These are phyloP conservation scores for Drosophila kohkoa DNA, from an alignment of 1,140 invertebrate genomes.

Conservation along the genomic window DNA sequence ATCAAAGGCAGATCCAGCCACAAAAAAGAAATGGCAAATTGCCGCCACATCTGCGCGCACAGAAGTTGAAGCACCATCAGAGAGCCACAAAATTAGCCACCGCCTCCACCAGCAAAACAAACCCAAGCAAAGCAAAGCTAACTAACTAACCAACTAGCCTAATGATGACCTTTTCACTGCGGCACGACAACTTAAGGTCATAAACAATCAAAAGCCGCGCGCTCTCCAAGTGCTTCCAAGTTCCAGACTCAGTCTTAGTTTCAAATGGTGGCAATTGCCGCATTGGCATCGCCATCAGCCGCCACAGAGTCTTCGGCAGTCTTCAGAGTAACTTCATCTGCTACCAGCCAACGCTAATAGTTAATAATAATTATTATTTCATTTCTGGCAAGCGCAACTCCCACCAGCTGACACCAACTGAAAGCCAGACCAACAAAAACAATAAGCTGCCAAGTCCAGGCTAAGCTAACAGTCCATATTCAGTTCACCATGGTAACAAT, in stretches of 20 bases:
- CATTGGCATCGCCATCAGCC: slow-evolving; percentile 10
- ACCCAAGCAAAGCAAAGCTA: neutral
- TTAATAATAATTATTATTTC: slow-evolving; percentile 84
- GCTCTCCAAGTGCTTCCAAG: slow-evolving; percentile 26
- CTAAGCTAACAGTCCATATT: slow-evolving; percentile 7
- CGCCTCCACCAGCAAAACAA: slow-evolving; percentile 54
- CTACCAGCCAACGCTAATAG: slow-evolving; percentile 77
- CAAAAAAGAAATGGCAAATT: slow-evolving; percentile 51
- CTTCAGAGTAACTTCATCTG: slow-evolving; percentile 6
- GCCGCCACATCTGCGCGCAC: slow-evolving; percentile 61
- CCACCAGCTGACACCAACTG: slow-evolving; percentile 81
- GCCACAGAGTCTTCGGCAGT: too few relatives aligned
- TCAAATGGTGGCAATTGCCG: slow-evolving; percentile 72
- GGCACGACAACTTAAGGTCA: slow-evolving; percentile 82
- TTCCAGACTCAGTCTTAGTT: neutral
- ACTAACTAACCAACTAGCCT: slow-evolving; percentile 47
- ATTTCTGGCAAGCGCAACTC: slow-evolving; percentile 81
- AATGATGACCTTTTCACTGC: slow-evolving; percentile 82
- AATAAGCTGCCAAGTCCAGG: slow-evolving; percentile 53
- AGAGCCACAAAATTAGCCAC: slow-evolving; percentile 67
- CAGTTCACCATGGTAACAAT: slow-evolving; percentile 15
- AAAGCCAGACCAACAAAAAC: slow-evolving; percentile 74
- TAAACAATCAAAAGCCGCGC: slow-evolving; percentile 71
- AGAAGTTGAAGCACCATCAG: slow-evolving; percentile 66
- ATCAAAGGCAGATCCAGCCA: slow-evolving; percentile 63